A percentile compares a stretch with the other conserved stretches of the same genome.
These are phyloP conservation scores for Drosophila kanekoi DNA, from an alignment of 2,888 invertebrate genomes.

Conservation along the genomic window DNA sequence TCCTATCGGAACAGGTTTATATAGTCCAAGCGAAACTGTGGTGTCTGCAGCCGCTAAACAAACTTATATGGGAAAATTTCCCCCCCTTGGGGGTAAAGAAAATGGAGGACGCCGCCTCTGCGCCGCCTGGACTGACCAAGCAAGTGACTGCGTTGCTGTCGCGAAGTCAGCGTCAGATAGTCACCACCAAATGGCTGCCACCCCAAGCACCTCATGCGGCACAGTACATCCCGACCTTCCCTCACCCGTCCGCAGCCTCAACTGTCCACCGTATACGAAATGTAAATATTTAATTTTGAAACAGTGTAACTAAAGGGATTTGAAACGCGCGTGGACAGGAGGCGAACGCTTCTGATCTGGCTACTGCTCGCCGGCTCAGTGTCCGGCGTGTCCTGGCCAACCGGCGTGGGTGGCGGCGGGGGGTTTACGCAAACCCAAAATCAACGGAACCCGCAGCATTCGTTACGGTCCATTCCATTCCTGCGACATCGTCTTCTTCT, in stretches of 20 bases:
- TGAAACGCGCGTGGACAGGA: constrained; percentile 75
- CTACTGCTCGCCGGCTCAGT: constrained; percentile 16
- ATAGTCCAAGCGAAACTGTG: no score
- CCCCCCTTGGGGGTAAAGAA: not conserved
- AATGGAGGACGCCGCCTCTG: constrained; percentile 1
- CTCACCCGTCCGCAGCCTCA: constrained; percentile 22
- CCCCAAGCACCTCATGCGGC: constrained; percentile 22
- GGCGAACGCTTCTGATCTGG: constrained; percentile 7
- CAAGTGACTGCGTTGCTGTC: constrained; percentile 22
- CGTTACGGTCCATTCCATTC: constrained; percentile 66
- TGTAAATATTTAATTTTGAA: constrained; percentile 84
- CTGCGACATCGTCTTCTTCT: constrained; percentile 41
- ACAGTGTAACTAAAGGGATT: constrained; percentile 83
- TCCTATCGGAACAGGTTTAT: no score
- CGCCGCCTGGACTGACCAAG: constrained; percentile 21
- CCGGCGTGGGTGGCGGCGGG: not conserved
- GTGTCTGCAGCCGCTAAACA: no score
- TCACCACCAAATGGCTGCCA: constrained; percentile 29
- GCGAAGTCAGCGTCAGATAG: constrained; percentile 23
- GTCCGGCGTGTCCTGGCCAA: constrained; percentile 18
- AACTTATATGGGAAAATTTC: no score
- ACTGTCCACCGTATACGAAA: constrained; percentile 58
- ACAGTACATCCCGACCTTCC: not conserved
- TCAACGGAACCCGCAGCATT: constrained; percentile 83
- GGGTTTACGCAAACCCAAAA: constrained; percentile 46